Evolutionary conservation across 2,797 vertebrate species (phyloP), one percentile per base, ranked within the genome.

Genomic region (Nothura maculosa): DNA sequence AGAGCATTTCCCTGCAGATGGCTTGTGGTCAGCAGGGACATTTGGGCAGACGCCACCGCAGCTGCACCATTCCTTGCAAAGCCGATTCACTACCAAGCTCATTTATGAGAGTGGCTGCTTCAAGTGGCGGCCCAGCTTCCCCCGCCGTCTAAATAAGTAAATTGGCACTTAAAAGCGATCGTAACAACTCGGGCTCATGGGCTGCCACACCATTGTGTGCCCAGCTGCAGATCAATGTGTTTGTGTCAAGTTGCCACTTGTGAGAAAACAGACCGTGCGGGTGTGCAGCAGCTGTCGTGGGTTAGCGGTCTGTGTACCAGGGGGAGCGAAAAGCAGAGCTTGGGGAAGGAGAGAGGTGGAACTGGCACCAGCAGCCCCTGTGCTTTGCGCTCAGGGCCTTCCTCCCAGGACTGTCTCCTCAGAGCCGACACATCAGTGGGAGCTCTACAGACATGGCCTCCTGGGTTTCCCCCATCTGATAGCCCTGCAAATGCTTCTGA

Each of bases 401-500:
- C 25, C 20, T 68, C 25, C 25, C 63, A 7, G 5, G 16, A 2
- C 12, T 4, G 3, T 8, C 6, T 62, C 17, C 24, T 88, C 52
- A 60, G 38, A 76, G 32, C 28, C 73, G 64, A 27, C 11, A 32
- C 2, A 0, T 50, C 50, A 47, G 2, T 0, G 1, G 47, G 27
- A 34, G 24, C 27, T 86, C 63, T 69, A n/a, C 6, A n/a, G 30
- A 92, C 22, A 17, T 50, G 34, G 10, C 54, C 18, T 48, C 68
- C 14, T 1, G 0, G 18, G 43, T 55, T n/a, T 27, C 27, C 32
- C 38, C 15, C 0, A 5, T 13, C 34, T 57, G 0, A 1, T 3
- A 70, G 38, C 10, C 13, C 13, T 85, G 13, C 16, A 6, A 2
- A 25, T 0, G 3, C 7, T 57, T 30, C 54, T 67, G 1, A 1